phyloP scores from a whole-genome alignment of 1,140 invertebrate genomes.

The Eupeodes corollae region DNA sequence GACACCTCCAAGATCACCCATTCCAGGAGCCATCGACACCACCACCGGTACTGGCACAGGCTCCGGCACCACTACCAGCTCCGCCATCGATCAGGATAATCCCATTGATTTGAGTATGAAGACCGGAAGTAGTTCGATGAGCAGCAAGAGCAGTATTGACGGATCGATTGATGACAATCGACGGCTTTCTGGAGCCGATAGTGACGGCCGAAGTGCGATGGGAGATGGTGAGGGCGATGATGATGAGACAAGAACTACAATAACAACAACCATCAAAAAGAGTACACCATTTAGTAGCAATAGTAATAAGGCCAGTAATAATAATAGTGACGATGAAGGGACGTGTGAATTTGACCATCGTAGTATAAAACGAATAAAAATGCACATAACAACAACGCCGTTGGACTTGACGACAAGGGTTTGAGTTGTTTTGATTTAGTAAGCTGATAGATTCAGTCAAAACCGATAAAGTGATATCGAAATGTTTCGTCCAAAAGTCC shows the following conservation, averaged over 20 bases:
- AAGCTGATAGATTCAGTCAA: not conserved
- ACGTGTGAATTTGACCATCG: conserved; percentile 38
- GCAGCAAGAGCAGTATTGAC: conserved; percentile 6
- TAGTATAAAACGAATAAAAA: conserved; percentile 43
- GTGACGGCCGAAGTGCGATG: conserved; percentile 15
- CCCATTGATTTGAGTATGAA: conserved; percentile 73
- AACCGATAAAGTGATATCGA: no score
- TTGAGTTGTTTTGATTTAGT: conserved; percentile 9
- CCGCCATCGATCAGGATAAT: conserved; percentile 46
- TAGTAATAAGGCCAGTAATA: conserved; percentile 13
- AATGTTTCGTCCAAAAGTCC: no score
- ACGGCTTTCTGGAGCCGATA: conserved; percentile 5
- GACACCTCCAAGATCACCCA: conserved; percentile 32
- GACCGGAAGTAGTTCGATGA: conserved; percentile 40
- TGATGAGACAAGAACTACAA: conserved; percentile 9
- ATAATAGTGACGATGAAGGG: conserved; percentile 14
- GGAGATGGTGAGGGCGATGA: conserved; percentile 22
- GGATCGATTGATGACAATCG: conserved; percentile 1
- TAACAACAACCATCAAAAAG: conserved; percentile 14
- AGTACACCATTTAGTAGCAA: conserved; percentile 18
- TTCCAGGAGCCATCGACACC: not conserved
- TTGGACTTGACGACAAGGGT: conserved; percentile 56
- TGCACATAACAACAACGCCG: conserved; percentile 41
- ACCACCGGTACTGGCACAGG: not conserved
- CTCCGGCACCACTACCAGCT: not conserved